These are phyloP conservation scores for Ibidorhyncha struthersii DNA, from an alignment of 2,113 vertebrate species.

Conservation along the genomic window DNA sequence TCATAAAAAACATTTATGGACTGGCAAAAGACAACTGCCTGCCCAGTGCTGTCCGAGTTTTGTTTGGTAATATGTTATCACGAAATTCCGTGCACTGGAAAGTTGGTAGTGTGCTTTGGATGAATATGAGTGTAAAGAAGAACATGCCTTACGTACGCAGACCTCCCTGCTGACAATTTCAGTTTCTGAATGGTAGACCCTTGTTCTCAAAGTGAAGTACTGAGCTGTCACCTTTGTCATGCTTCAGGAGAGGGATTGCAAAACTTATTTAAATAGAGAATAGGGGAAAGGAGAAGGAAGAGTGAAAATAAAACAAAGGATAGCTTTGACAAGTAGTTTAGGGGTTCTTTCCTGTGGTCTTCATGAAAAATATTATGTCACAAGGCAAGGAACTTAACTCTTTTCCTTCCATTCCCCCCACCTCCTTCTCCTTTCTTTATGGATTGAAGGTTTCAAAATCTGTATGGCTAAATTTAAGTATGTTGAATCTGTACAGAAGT, in stretches of 20 bases:
- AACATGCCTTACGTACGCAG: fast-evolving
- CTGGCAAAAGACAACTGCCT: neutral
- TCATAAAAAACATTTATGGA: neutral
- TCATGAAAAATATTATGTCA: neutral
- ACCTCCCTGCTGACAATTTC: neutral
- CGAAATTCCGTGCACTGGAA: neutral
- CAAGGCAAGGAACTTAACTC: neutral
- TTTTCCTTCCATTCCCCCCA: neutral
- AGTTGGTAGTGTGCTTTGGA: neutral
- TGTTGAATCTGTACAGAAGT: neutral
- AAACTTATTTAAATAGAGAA: constrained; percentile 11
- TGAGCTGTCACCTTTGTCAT: constrained; percentile 22
- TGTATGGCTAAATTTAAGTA: neutral
- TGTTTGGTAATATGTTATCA: neutral
- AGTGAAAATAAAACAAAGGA: constrained; percentile 19
- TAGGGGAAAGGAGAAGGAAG: constrained; percentile 15
- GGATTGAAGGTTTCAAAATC: neutral
- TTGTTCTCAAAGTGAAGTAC: neutral
- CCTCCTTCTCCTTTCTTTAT: neutral
- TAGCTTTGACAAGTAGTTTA: neutral
- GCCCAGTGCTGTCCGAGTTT: neutral
- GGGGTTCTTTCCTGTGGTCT: neutral
- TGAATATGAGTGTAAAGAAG: neutral
- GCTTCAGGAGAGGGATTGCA: neutral
- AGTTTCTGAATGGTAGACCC: neutral